Conservation (phyloP, 2,888 invertebrate species). For the Ceriagrion tenellum region DNA sequence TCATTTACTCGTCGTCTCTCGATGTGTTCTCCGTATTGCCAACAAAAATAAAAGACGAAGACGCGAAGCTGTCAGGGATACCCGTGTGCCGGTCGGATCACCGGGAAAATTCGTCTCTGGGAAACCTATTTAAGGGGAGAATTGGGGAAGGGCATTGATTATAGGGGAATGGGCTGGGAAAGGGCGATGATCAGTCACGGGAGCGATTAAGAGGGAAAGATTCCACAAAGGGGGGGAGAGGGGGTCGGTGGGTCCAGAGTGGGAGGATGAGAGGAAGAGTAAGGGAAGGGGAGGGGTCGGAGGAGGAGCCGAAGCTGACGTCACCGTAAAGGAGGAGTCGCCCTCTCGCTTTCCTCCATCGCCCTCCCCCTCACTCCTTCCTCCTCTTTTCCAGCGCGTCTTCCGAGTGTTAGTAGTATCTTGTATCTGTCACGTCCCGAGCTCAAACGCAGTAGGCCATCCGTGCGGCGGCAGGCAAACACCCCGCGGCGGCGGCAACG, state of each 20-base stretch:
- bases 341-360: neutral
- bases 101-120: neutral
- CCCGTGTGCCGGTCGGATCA: neutral
- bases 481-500: neutral
- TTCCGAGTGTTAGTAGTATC: neutral
- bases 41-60: neutral
- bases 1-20: neutral
- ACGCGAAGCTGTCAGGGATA: neutral
- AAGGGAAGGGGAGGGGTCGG: too few relatives aligned
- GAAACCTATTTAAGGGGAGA: neutral
- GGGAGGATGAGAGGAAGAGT: neutral
- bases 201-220: constrained; percentile 45
- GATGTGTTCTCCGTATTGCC: neutral
- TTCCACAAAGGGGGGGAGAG: neutral
- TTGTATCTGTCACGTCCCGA: constrained; percentile 25
- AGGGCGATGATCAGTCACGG: constrained; percentile 34
- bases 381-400: neutral
- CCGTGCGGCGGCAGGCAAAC: neutral
- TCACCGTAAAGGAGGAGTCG: neutral
- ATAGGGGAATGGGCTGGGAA: neutral
- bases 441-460: neutral
- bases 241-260: neutral
- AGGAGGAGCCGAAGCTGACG: neutral
- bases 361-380: too few relatives aligned
- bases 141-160: constrained; percentile 34